phyloP scores from a whole-genome alignment of 2,797 vertebrate genomes.

The Pelochelys cantorii region DNA sequence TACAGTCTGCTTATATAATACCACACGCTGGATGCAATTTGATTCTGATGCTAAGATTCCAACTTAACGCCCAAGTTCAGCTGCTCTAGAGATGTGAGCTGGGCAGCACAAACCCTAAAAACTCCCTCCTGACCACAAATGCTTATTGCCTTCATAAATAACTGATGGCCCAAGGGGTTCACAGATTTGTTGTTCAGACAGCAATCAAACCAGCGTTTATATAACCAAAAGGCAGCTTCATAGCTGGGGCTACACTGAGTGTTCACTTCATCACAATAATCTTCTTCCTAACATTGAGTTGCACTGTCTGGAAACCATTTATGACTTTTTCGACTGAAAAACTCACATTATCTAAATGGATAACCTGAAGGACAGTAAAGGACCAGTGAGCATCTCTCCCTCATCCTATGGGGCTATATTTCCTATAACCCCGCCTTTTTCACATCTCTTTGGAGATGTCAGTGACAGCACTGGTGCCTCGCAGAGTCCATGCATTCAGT shows the following conservation, averaged over 20 bases:
- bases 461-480: background rate
- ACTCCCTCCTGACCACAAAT: conserved; percentile 36
- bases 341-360: conserved; percentile 1
- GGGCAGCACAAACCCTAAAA: conserved; percentile 29
- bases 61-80: conserved; percentile 58
- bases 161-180: conserved; percentile 49
- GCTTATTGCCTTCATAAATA: conserved; percentile 54
- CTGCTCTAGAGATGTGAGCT: conserved; percentile 12
- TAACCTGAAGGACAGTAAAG: conserved; percentile 9
- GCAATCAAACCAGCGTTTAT: conserved; percentile 57
- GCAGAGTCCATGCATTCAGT: background rate
- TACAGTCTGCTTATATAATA: conserved; percentile 53
- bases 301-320: conserved; percentile 31
- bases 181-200: conserved; percentile 58
- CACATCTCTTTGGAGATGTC: background rate
- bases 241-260: conserved; percentile 9
- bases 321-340: conserved; percentile 26
- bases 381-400: background rate
- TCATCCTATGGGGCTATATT: conserved; percentile 13
- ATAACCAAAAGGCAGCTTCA: conserved; percentile 34
- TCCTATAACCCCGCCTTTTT: conserved; percentile 1
- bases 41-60: conserved; percentile 61
- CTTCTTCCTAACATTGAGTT: conserved; percentile 37
- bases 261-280: conserved; percentile 9
- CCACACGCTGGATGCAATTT: conserved; percentile 39